Evolutionary conservation across 2,888 invertebrate genomes (phyloP).

Genomic region (Elysia crispata): DNA sequence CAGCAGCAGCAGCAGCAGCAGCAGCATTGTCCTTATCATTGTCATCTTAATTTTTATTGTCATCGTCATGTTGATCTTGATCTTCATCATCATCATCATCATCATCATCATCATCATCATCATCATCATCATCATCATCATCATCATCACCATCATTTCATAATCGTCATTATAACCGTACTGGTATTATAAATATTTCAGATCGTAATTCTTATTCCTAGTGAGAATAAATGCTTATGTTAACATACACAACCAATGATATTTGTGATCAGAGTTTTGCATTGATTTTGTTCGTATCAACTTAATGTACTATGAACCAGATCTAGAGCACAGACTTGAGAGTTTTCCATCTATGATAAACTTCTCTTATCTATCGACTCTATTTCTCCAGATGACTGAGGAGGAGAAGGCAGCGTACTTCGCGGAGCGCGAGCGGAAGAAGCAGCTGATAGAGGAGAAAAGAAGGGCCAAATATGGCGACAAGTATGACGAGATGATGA

Average conservation of each 20-base stretch:
- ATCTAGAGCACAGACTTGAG: too few species aligned
- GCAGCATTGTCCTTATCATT: conserved; percentile 12
- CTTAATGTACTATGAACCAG: too few species aligned
- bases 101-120: not conserved
- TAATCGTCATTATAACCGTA: not conserved
- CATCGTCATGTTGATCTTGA: not conserved
- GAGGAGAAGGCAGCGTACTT: conserved; percentile 70
- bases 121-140: conserved; percentile 2
- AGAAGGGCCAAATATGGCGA: conserved; percentile 75
- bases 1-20: too few species aligned
- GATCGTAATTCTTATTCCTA: too few species aligned
- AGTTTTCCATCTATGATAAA: not conserved
- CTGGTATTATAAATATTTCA: not conserved
- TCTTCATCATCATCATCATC: not conserved
- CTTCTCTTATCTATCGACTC: not conserved
- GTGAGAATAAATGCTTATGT: too few species aligned
- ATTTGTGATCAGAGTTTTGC: too few species aligned
- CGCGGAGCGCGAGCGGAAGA: conserved; percentile 81
- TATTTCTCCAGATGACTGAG: conserved; percentile 66
- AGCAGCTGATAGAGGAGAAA: conserved; percentile 84
- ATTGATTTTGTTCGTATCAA: too few species aligned
- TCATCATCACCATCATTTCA: not conserved
- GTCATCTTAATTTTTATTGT: conserved; percentile 3
- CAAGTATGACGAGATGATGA: conserved; percentile 75
- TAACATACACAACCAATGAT: too few species aligned